Conservation (phyloP, 2,113 vertebrate species). For the Hypanus sabinus region DNA sequence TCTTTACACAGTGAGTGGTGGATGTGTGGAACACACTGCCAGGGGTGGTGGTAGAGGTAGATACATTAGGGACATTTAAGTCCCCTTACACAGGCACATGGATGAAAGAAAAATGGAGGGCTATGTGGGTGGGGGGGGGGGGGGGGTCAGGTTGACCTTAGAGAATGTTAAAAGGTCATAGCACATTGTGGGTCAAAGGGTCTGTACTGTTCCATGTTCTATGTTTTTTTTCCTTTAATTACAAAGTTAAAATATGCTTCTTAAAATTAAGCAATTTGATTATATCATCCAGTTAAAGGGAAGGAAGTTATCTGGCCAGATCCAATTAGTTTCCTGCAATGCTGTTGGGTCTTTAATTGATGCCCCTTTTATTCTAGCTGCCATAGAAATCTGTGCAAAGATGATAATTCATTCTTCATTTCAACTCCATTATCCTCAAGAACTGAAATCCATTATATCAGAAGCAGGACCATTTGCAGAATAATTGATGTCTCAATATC, state of each 20-base stretch:
- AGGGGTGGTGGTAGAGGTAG: no score
- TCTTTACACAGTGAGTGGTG: no score
- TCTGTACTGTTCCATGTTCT: no score
- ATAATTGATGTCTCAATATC: not conserved
- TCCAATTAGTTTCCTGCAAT: not conserved
- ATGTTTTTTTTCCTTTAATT: not conserved
- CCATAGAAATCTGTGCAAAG: not conserved
- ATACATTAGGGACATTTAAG: no score
- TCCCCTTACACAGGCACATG: no score
- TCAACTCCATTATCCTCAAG: not conserved
- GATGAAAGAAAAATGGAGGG: no score
- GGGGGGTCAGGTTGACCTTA: no score
- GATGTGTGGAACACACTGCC: no score
- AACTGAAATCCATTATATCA: not conserved
- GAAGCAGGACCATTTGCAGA: not conserved
- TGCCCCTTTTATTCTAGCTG: not conserved
- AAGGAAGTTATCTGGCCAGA: not conserved
- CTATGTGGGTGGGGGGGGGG: no score
- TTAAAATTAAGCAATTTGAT: not conserved
- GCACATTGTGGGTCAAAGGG: no score
- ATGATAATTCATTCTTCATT: not conserved
- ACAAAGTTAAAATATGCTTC: not conserved
- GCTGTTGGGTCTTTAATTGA: not conserved
- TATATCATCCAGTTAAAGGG: not conserved
- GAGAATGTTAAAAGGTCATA: no score